A percentile compares a stretch with the other conserved stretches of the same genome.
Conservation (phyloP, 1,140 invertebrate genomes). For the Drosophila miranda region DNA sequence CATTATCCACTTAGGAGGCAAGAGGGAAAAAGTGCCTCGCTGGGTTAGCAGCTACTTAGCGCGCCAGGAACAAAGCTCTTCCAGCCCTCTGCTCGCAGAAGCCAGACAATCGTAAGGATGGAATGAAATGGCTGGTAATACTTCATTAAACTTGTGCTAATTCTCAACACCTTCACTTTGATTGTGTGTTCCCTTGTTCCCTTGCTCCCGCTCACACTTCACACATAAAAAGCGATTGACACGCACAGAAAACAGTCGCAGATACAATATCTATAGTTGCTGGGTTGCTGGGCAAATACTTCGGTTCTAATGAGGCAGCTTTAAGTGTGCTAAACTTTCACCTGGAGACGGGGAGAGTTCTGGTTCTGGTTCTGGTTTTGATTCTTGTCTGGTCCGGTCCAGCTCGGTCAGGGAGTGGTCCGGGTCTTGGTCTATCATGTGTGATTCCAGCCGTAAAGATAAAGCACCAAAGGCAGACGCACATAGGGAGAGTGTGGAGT, state of each 20-base stretch:
- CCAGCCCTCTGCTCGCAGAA: slow-evolving; percentile 10
- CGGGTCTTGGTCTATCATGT: slow-evolving; percentile 28
- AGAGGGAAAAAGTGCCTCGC: slow-evolving; percentile 55
- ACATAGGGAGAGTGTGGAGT: slow-evolving; percentile 4
- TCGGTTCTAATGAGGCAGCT: slow-evolving; percentile 65
- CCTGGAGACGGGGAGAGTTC: slow-evolving; percentile 36
- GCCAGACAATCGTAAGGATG: slow-evolving; percentile 44
- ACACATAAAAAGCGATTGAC: slow-evolving; percentile 53
- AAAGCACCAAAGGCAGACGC: slow-evolving; percentile 42
- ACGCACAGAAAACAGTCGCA: slow-evolving; percentile 39
- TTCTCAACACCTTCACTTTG: slow-evolving; percentile 61
- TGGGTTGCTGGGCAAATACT: slow-evolving; percentile 41
- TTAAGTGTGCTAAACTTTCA: slow-evolving; percentile 60
- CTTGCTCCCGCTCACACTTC: not conserved
- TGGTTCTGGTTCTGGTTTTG: not conserved
- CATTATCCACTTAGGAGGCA: slow-evolving; percentile 74
- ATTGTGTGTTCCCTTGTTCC: slow-evolving; percentile 23
- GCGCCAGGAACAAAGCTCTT: slow-evolving; percentile 47
- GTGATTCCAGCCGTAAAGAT: slow-evolving; percentile 73
- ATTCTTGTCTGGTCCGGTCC: slow-evolving; percentile 3
- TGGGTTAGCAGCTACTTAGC: slow-evolving; percentile 67
- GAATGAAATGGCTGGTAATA: slow-evolving; percentile 13
- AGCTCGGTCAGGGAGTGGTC: not conserved
- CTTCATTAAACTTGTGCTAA: slow-evolving; percentile 66
- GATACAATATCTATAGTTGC: slow-evolving; percentile 30